A percentile compares a stretch with the other conserved stretches of the same genome.
These are phyloP conservation scores for Drosophila koepferae DNA, from an alignment of 2,888 invertebrate species.

Conservation along the genomic window DNA sequence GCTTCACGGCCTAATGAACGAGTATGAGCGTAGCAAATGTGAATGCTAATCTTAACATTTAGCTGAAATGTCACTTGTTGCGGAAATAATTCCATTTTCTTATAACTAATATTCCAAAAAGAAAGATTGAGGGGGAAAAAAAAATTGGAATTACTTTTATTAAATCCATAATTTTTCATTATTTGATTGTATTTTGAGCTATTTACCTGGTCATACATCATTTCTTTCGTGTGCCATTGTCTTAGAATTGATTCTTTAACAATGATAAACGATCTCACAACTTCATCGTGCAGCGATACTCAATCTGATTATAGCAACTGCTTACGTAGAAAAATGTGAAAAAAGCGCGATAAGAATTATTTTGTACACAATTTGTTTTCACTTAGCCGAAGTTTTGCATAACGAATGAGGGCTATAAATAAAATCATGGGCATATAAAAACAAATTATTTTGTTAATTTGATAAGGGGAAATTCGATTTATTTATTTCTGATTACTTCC, in stretches of 20 bases:
- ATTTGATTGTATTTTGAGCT: constrained; percentile 13
- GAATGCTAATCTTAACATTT: constrained; percentile 50
- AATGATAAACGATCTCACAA: constrained; percentile 40
- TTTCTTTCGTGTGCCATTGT: constrained; percentile 19
- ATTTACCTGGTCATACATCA: constrained; percentile 37
- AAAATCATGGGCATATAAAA: not conserved
- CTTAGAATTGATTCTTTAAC: constrained; percentile 20
- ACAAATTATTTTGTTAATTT: not conserved
- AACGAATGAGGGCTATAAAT: constrained; percentile 3
- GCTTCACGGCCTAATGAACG: not conserved
- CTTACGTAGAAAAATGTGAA: constrained; percentile 32
- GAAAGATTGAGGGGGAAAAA: not conserved
- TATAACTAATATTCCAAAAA: constrained; percentile 4
- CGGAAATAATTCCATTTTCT: constrained; percentile 34
- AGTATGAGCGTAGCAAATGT: constrained; percentile 16
- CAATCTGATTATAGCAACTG: constrained; percentile 37
- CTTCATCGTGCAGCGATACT: constrained; percentile 33
- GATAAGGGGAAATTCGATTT: not conserved
- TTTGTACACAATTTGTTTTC: constrained; percentile 27
- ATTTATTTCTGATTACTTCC: not conserved
- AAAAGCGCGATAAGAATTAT: constrained; percentile 38
- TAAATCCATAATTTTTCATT: constrained; percentile 26
- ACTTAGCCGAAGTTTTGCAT: constrained; percentile 9
- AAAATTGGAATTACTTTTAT: constrained; percentile 6
- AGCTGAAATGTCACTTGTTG: constrained; percentile 52